Evolutionary conservation across 2,888 invertebrate species (phyloP).

Genomic region (Temnothorax ravouxi): DNA sequence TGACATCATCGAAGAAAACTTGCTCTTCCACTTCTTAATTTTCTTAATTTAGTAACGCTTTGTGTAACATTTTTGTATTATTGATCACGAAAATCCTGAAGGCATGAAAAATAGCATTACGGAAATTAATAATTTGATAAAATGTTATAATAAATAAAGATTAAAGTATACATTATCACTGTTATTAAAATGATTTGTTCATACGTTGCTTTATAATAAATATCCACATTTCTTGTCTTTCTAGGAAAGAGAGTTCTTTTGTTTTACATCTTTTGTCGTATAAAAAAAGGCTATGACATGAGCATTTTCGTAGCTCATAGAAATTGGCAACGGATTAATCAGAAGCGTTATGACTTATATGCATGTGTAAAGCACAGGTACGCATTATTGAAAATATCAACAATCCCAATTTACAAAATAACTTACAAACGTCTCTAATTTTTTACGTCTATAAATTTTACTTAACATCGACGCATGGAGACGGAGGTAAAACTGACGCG

Average conservation of each 20-base stretch:
- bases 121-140: background rate
- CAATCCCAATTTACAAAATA: conserved; percentile 1
- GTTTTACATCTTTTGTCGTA: background rate
- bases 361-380: background rate
- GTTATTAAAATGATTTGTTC: background rate
- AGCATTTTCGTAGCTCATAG: background rate
- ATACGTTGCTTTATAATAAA: background rate
- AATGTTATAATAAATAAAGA: background rate
- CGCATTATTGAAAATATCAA: background rate
- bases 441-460: background rate
- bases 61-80: background rate
- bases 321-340: background rate
- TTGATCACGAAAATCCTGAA: background rate
- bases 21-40: background rate
- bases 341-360: background rate
- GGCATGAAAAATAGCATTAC: background rate
- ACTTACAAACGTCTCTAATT: background rate
- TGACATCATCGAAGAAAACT: background rate
- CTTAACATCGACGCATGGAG: background rate
- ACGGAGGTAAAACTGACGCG: background rate
- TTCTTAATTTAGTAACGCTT: too few species aligned
- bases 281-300: conserved; percentile 2
- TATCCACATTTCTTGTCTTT: background rate
- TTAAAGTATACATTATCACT: background rate
- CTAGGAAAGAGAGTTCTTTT: background rate